Base-by-base conservation (phyloP, 2,113 vertebrate genomes). In the Clarias macrocephalus region DNA sequence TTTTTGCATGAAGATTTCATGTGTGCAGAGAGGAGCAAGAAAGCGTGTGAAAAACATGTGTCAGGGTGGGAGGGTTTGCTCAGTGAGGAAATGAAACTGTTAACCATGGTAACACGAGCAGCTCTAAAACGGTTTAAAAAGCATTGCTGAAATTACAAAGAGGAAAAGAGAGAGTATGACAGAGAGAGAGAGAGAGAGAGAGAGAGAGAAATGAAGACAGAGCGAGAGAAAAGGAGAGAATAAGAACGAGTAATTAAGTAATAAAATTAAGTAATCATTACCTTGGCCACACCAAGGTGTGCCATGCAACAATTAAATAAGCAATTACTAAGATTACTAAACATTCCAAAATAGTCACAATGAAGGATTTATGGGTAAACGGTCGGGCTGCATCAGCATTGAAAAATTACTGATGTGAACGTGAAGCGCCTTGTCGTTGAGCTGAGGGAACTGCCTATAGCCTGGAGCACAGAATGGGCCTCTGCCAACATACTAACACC, bases 91-190 rank as follows among this genome's bases (percentile, higher is more conserved):
- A 85, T 79, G 48, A 85, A 63, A 56, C 73, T 56, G 75, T 77
- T 80, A 85, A 68, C 84, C 84, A 85, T 85, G 62, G 84, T 66
- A 85, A 85, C 84, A 80, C 28, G 3, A 63, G 75, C 60, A 80
- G 75, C 60, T 80, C 28, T 13, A 15, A 66, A 77, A 59, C n/a
- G 6, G 16, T 80, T 80, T 77, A 37, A 12, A 16, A 13, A n/a
- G 23, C 48, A 48, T 48, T 48, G 48, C 48, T 48, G 48, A 48
- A 48, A 48, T 48, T 48, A n/a, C 5, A 76, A 23, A 54, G 11
- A 13, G 23, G 11, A 18, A 37, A 5, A 37, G 30, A 72, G 33
- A 73, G 66, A 70, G 30, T 6, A 25, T 52, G 52, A 77, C 13
- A 56, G n/a, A 79, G 66, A 70, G 66, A 15, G 19, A 25, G 18